These are phyloP conservation scores for Subacronicta megacephala DNA, from an alignment of 2,888 invertebrate genomes.

Conservation along the genomic window DNA sequence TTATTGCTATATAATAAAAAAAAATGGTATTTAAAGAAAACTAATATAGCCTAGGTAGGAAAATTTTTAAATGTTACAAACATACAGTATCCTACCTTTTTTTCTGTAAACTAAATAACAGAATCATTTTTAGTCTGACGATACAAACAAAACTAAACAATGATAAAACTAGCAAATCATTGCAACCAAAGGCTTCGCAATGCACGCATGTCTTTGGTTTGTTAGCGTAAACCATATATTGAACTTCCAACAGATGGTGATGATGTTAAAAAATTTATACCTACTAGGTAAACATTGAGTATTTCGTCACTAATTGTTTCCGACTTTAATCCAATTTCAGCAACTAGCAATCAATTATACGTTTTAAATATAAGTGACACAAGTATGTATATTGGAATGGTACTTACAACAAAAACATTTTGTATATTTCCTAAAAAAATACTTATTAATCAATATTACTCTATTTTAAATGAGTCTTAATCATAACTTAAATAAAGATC, in stretches of 20 bases:
- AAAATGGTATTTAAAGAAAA: background rate
- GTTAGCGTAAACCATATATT: conserved; percentile 31
- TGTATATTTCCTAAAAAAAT: conserved; percentile 30
- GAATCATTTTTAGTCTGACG: conserved; percentile 12
- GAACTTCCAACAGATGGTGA: conserved; percentile 4
- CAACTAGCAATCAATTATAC: conserved; percentile 13
- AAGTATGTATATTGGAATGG: conserved; percentile 50
- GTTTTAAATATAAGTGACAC: conserved; percentile 25
- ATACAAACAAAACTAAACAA: conserved; percentile 14
- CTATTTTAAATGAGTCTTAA: conserved; percentile 56
- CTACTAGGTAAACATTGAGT: conserved; percentile 26
- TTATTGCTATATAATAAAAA: conserved; percentile 35
- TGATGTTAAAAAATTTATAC: background rate
- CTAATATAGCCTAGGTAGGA: conserved; percentile 4
- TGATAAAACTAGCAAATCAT: conserved; percentile 49
- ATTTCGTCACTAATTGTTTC: conserved; percentile 19
- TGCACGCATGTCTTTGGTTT: conserved; percentile 55
- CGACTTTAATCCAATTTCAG: background rate
- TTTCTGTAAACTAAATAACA: conserved; percentile 5
- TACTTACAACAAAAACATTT: conserved; percentile 40
- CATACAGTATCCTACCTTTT: conserved; percentile 18
- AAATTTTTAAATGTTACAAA: conserved; percentile 1
- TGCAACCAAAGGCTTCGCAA: conserved; percentile 33
- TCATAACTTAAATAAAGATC: conserved; percentile 44
- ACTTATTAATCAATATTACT: conserved; percentile 34